Evolutionary conservation across 1,140 invertebrate genomes (phyloP), one percentile per base, ranked within the genome.

Genomic region (Antheraea pernyi): DNA sequence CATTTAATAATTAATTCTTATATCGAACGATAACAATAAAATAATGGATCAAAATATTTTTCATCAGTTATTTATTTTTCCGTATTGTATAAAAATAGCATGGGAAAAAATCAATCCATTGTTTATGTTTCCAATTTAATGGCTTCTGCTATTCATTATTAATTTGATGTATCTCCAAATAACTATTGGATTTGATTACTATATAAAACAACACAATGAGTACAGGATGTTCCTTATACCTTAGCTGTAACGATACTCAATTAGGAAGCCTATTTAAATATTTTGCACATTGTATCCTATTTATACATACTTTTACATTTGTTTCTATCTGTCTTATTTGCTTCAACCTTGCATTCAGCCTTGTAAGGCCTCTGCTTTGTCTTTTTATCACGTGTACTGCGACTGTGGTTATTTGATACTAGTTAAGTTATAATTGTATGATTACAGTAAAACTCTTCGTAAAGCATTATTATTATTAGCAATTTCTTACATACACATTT

Each of bases 361-460:
- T 89, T 86, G 84, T 86, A 88, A 81, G 83, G 87, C 81, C 77
- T 89, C 86, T 81, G 85, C 74, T 81, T 82, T 80, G 81, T 85
- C 75, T 83, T 77, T 67, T 84, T 85, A 85, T 79, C 79, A 75
- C 67, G 18, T 73, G 58, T 74, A 68, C 59, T 63, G 46, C 48
- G 81, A 78, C 76, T 46, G 59, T 18, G 39, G 67, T 48, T 22
- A 39, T 71, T 86, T 86, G 80, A 87, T 89, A 86, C 79, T 83
- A 83, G 66, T 6, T 30, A 19, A 53, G 46, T 53, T 53, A 6
- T 53, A 6, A n/a, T n/a, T n/a, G 7, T 53, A 53, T 53, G 16
- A 16, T 6, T 16, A 53, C 0, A 11, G 16, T 53, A 53, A 9
- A 53, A 13, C 13, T 53, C 16, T 0, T n/a, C 39, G 7, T 42